These are phyloP conservation scores for Chelonus formosanus DNA, from an alignment of 2,888 invertebrate species.

Conservation along the genomic window DNA sequence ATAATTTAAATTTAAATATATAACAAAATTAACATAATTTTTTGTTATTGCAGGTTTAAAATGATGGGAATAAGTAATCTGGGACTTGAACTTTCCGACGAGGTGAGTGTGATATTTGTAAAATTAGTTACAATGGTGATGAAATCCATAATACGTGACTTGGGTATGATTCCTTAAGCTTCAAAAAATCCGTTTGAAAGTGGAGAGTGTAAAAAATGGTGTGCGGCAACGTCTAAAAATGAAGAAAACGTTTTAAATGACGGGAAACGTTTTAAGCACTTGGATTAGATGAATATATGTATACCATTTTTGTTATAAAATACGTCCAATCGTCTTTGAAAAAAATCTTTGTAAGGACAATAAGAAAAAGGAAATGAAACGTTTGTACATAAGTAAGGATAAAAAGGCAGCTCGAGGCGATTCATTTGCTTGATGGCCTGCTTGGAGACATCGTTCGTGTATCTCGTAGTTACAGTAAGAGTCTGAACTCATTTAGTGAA, in stretches of 20 bases:
- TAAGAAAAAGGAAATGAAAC: background rate
- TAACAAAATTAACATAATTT: background rate
- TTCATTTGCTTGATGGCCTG: constrained; percentile 13
- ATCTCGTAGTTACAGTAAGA: too few relatives aligned
- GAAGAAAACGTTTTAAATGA: too few relatives aligned
- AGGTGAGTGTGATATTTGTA: constrained; percentile 29
- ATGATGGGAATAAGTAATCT: constrained; percentile 44
- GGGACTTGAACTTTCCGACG: constrained; percentile 33
- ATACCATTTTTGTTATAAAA: background rate
- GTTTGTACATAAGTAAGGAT: background rate
- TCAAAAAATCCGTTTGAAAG: background rate
- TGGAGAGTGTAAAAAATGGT: too few relatives aligned
- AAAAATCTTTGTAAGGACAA: background rate
- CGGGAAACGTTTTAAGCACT: too few relatives aligned
- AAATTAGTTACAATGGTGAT: background rate
- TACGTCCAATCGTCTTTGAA: background rate
- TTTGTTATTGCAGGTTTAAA: background rate
- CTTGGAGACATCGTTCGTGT: too few relatives aligned
- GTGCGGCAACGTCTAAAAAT: too few relatives aligned
- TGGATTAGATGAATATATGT: too few relatives aligned
- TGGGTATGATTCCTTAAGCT: background rate
- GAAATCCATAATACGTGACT: constrained; percentile 11
- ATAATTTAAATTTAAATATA: background rate
- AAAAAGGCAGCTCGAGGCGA: constrained; percentile 9
- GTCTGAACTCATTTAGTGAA: too few relatives aligned